Conservation (phyloP, 2,113 vertebrate genomes). For the Abramis brama region DNA sequence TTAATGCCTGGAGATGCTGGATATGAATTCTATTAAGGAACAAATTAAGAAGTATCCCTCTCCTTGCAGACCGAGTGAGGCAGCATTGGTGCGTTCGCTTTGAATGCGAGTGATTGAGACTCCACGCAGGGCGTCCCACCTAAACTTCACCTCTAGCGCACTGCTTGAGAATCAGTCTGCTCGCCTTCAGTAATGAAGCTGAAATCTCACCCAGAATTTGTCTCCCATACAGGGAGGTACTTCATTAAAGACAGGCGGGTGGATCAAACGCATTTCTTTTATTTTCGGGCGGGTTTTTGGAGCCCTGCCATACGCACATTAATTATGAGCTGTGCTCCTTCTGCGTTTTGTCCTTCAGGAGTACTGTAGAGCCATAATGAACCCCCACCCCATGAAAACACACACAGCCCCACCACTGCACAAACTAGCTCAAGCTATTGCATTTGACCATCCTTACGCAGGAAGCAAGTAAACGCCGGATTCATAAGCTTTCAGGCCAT, state of each 20-base stretch:
- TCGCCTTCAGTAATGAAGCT: slow-evolving; percentile 74
- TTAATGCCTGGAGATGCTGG: slow-evolving; percentile 73
- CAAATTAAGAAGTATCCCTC: slow-evolving; percentile 76
- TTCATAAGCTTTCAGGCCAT: slow-evolving; percentile 54
- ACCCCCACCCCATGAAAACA: slow-evolving; percentile 51
- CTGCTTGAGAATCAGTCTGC: slow-evolving; percentile 58
- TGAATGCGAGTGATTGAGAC: slow-evolving; percentile 66
- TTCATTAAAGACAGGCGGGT: slow-evolving; percentile 76
- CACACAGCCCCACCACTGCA: slow-evolving; percentile 27
- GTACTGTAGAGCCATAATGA: slow-evolving; percentile 68
- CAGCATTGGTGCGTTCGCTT: slow-evolving; percentile 54
- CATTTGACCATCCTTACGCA: slow-evolving; percentile 49
- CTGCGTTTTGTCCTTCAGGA: slow-evolving; percentile 74
- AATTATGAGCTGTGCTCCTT: slow-evolving; percentile 78
- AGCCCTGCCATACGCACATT: slow-evolving; percentile 75
- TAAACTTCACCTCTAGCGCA: slow-evolving; percentile 40
- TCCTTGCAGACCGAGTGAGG: slow-evolving; percentile 53
- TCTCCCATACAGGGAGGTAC: slow-evolving; percentile 63
- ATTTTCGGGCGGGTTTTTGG: slow-evolving; percentile 70
- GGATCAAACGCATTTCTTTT: slow-evolving; percentile 77
- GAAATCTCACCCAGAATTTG: slow-evolving; percentile 72
- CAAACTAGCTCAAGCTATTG: slow-evolving; percentile 50
- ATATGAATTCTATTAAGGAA: slow-evolving; percentile 78
- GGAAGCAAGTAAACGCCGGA: slow-evolving; percentile 36
- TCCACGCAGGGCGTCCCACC: slow-evolving; percentile 46